Evolutionary conservation across 1,140 invertebrate species (phyloP).

Genomic region (Rhizoglyphus robini): DNA sequence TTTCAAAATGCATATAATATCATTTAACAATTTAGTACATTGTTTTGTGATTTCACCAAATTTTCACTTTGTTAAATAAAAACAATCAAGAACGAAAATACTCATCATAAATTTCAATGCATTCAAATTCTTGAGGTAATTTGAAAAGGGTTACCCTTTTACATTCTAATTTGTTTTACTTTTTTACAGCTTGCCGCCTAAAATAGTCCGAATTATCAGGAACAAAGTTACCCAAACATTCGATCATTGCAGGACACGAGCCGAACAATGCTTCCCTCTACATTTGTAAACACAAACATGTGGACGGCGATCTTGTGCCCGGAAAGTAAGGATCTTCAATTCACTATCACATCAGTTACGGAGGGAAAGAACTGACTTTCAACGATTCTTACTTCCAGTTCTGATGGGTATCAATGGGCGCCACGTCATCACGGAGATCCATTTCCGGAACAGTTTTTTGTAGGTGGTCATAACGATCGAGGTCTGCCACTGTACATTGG

Average conservation of each 20-base stretch:
- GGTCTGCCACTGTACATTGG: slow-evolving; percentile 11
- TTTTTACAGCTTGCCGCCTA: background rate
- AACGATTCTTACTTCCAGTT: background rate
- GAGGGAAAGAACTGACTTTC: slow-evolving; percentile 3
- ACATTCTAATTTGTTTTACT: too few species aligned
- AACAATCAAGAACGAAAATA: too few species aligned
- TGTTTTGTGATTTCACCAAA: too few species aligned
- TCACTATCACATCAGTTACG: slow-evolving; percentile 1
- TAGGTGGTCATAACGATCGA: background rate
- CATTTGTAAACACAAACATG: slow-evolving; percentile 9
- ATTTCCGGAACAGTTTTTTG: background rate
- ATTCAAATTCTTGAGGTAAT: too few species aligned
- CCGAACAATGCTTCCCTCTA: background rate
- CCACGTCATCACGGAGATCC: slow-evolving; percentile 1
- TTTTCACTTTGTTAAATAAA: too few species aligned
- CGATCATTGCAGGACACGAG: background rate
- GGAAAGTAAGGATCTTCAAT: background rate
- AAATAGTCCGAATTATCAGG: background rate
- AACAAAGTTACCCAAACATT: background rate
- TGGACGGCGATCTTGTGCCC: background rate
- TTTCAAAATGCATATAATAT: too few species aligned
- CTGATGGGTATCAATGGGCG: background rate
- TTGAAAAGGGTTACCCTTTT: too few species aligned
- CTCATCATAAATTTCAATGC: too few species aligned
- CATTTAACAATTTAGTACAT: too few species aligned